Evolutionary conservation across 2,888 invertebrate genomes (phyloP).

Genomic region (Unio delphinus): DNA sequence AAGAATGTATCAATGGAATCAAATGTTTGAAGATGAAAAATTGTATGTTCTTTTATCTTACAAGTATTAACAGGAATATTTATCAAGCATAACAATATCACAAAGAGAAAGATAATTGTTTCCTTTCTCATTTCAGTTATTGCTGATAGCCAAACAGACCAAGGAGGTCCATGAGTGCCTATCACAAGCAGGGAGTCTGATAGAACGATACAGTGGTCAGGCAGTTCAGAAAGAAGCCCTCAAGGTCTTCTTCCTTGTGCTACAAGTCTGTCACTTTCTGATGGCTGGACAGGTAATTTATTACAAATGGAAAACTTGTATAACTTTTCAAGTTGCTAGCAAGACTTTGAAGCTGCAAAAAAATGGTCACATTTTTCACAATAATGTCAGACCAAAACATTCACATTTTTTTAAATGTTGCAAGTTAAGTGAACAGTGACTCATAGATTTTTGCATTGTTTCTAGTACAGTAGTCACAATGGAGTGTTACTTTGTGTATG

Average conservation of each 20-base stretch:
- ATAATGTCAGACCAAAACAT: no score
- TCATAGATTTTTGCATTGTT: no score
- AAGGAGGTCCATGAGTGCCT: slow-evolving; percentile 92
- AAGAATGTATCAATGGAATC: no score
- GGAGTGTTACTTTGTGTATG: no score
- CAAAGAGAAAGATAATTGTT: slow-evolving; percentile 9
- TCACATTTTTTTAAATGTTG: no score
- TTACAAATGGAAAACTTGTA: no score
- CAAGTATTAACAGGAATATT: not conserved
- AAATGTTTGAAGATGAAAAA: not conserved
- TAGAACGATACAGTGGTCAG: slow-evolving; percentile 90
- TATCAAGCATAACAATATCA: slow-evolving; percentile 14
- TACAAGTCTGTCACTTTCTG: slow-evolving; percentile 96
- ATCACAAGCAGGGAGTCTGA: slow-evolving; percentile 89
- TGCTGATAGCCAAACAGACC: slow-evolving; percentile 93
- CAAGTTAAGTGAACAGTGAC: no score
- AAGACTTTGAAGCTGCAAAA: no score
- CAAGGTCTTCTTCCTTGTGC: slow-evolving; percentile 90
- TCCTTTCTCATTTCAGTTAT: slow-evolving; percentile 77
- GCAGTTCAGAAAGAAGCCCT: slow-evolving; percentile 93
- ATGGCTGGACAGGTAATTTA: slow-evolving; percentile 87
- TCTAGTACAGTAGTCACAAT: no score
- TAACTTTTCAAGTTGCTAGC: no score
- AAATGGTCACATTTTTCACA: no score
- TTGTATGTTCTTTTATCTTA: not conserved